A percentile compares a stretch with the other conserved stretches of the same genome.
Conservation (phyloP, 2,113 vertebrate genomes). For the Gasterosteus aculeatus region DNA sequence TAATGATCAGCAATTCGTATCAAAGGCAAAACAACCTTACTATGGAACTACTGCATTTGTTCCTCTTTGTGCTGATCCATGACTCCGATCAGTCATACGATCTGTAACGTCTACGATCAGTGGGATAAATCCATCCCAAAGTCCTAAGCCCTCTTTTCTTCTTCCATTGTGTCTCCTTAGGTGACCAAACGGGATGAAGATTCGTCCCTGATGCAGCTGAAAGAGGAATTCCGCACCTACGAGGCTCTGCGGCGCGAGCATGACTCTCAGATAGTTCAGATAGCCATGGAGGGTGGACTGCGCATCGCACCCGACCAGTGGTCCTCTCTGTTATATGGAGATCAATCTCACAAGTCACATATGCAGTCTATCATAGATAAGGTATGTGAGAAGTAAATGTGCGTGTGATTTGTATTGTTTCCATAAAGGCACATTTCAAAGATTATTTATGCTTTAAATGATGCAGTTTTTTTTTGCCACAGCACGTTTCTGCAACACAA, state of each 20-base stretch:
- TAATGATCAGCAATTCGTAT: not conserved
- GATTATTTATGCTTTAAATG: not conserved
- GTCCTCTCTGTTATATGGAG: slow-evolving; percentile 96
- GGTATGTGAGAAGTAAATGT: slow-evolving; percentile 73
- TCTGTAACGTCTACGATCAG: not conserved
- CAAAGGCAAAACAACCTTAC: not conserved
- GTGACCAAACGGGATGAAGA: slow-evolving; percentile 98
- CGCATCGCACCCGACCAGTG: slow-evolving; percentile 99
- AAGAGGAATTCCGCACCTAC: slow-evolving; percentile 97
- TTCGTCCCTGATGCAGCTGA: slow-evolving; percentile 97
- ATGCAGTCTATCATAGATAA: slow-evolving; percentile 99
- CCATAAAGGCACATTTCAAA: not conserved
- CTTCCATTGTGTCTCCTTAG: slow-evolving; percentile 66
- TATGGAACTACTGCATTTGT: not conserved
- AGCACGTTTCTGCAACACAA: not conserved
- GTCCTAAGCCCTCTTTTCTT: slow-evolving; percentile 1
- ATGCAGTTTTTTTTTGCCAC: not conserved
- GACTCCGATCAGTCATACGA: not conserved
- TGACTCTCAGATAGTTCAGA: slow-evolving; percentile 98
- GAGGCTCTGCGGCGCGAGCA: slow-evolving; percentile 96
- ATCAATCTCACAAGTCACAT: slow-evolving; percentile 98
- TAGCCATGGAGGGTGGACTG: slow-evolving; percentile 97
- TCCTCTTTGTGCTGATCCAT: not conserved
- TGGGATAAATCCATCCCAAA: not conserved
- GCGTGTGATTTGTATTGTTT: not conserved